Evolutionary conservation across 2,888 invertebrate species (phyloP), one percentile per base, ranked within the genome.

Genomic region (Ypsolopha scabrella): DNA sequence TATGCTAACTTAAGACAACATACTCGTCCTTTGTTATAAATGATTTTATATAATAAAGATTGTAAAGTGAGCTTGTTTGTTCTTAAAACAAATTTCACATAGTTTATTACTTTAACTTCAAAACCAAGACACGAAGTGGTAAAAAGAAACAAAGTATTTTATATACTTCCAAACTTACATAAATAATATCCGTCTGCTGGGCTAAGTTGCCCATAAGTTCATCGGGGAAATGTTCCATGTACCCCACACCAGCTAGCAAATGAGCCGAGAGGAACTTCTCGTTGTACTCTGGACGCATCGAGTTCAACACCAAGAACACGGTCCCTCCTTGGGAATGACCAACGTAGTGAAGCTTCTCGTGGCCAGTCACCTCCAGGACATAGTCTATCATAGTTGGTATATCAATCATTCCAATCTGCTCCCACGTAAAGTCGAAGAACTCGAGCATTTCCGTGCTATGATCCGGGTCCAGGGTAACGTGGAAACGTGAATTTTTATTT

Each of bases 401-500:
- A 52, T 86, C 86, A 13, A 59, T 55, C 1, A 62, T 53, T 6
- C 73, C 85, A 7, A 85, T 77, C 47, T 86, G 78, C 57, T 86
- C 79, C 53, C 68, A 85, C 11, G 65, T 69, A 56, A 75, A 83
- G 58, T 83, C 65, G 59, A 79, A 83, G 61, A 83, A 87, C 0
- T 56, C 34, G 0, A 41, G 48, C 48, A 65, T 72, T 6, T 75
- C 57, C 6, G 24, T 45, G 0, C 51, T 47, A 36, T 63, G 51
- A 39, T 82, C 70, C 6, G 80, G 79, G 55, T 80, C 57, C 1
- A 80, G 54, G 2, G 58, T 58, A 7, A 61, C 51, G 62, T 95
- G 94, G 1, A 72, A 78, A 34, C 88, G 86, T 1, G 91, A 91
- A 70, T 92, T 92, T 0, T 83, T 87, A 68, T 93, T 94, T 2